These are phyloP conservation scores for Smutsia temminckii DNA, from an alignment of 2,797 vertebrate species.

Conservation along the genomic window DNA sequence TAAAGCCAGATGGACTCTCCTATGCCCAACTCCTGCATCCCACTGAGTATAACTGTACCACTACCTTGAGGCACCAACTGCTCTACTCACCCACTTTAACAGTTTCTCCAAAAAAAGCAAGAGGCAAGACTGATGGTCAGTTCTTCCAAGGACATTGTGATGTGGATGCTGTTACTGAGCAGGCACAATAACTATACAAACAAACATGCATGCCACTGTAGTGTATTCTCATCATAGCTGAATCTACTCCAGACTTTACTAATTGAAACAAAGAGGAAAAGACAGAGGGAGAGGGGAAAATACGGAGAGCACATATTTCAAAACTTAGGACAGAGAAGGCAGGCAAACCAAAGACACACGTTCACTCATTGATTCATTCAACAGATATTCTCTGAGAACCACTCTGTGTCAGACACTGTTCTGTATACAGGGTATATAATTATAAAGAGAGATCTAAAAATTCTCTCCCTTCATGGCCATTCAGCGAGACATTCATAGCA, in stretches of 20 bases:
- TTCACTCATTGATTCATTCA: not conserved
- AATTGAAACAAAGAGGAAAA: not conserved
- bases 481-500: not conserved
- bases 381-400: not conserved
- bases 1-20: not conserved
- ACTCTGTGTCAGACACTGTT: not conserved
- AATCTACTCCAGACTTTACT: not conserved
- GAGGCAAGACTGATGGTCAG: not conserved
- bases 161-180: not conserved
- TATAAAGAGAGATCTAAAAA: constrained; percentile 4
- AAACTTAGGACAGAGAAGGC: not conserved
- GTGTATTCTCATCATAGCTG: not conserved
- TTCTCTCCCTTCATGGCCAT: not conserved
- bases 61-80: not conserved
- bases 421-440: not conserved
- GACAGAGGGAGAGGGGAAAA: not conserved
- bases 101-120: not conserved
- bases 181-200: not conserved
- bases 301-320: not conserved
- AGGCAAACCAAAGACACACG: not conserved
- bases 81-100: not conserved
- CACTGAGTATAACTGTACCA: not conserved
- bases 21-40: not conserved
- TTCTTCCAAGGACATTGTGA: not conserved
- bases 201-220: not conserved